Percentiles rank a stretch among this genome's conserved stretches.
Evolutionary conservation across 2,113 vertebrate genomes (phyloP).

Genomic region (Rostratula benghalensis): DNA sequence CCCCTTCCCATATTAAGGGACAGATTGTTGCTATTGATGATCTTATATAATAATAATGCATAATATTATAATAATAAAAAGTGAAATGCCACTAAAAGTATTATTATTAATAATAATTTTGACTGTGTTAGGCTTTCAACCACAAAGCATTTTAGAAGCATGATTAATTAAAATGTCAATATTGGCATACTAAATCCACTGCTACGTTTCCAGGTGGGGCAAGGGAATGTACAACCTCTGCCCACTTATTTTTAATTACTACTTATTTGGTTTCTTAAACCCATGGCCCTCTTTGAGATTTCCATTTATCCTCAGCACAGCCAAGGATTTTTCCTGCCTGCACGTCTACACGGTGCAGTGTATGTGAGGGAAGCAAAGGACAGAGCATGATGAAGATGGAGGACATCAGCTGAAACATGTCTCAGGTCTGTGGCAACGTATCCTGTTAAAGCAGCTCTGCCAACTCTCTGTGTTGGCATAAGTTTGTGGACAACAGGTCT

Average conservation of each 20-base stretch:
- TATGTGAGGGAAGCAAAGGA: not conserved
- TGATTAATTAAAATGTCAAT: constrained; percentile 51
- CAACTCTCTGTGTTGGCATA: not conserved
- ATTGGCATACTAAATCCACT: constrained; percentile 33
- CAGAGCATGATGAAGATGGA: not conserved
- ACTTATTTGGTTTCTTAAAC: constrained; percentile 40
- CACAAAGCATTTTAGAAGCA: constrained; percentile 21
- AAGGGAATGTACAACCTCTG: not conserved
- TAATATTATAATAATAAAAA: constrained; percentile 25
- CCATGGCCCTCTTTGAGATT: not conserved
- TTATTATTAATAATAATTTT: constrained; percentile 13
- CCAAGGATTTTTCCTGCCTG: not conserved
- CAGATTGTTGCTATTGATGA: not conserved
- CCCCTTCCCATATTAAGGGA: not conserved
- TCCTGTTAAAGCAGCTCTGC: not conserved
- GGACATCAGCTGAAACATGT: accelerated
- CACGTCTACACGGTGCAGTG: not conserved
- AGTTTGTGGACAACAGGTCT: not conserved
- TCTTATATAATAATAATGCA: constrained; percentile 33
- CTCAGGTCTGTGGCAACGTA: accelerated
- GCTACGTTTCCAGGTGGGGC: not conserved
- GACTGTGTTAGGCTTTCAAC: not conserved
- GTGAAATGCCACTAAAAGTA: not conserved
- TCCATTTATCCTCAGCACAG: not conserved
- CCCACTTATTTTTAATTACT: constrained; percentile 46